These are phyloP conservation scores for Horisme vitalbata DNA, from an alignment of 2,888 invertebrate genomes.

Conservation along the genomic window DNA sequence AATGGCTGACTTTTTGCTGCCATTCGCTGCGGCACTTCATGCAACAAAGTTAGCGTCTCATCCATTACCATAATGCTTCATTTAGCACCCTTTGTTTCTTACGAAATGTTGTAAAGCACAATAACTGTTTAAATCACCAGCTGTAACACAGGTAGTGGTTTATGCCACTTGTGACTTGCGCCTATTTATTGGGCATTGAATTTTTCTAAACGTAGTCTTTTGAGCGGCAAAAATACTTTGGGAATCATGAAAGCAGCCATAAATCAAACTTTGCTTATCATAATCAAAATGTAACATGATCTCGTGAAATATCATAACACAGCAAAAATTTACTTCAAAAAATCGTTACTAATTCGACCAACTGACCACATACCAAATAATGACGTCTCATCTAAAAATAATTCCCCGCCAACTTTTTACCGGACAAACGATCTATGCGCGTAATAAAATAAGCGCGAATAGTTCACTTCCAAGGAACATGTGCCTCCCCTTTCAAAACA, in stretches of 20 bases:
- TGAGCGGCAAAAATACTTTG: not conserved
- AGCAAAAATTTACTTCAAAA: conserved; percentile 24
- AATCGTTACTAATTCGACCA: conserved; percentile 30
- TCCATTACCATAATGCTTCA: conserved; percentile 14
- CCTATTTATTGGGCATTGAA: conserved; percentile 5
- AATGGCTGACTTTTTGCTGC: conserved; percentile 2
- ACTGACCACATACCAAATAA: conserved; percentile 51
- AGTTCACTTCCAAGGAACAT: conserved; percentile 23
- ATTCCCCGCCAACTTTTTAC: conserved; percentile 36
- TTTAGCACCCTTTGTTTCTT: conserved; percentile 30
- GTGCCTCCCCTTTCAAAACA: conserved; percentile 63
- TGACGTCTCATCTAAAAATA: conserved; percentile 47
- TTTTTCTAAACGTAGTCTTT: not conserved
- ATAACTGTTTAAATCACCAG: conserved; percentile 27
- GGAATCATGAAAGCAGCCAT: not conserved
- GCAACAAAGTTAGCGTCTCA: conserved; percentile 17
- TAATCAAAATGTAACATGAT: not conserved
- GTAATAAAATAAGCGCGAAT: conserved; percentile 21
- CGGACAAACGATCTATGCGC: conserved; percentile 2
- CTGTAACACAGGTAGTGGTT: conserved; percentile 27
- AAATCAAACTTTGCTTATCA: not conserved
- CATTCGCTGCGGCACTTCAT: conserved; percentile 1
- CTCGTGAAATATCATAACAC: conserved; percentile 5
- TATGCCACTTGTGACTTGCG: not conserved
- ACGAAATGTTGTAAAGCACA: conserved; percentile 13